A percentile compares a stretch with the other conserved stretches of the same genome.
These are phyloP conservation scores for Parazoanthus darwini DNA, from an alignment of 92 coral and sea anemone genomes.

Conservation along the genomic window DNA sequence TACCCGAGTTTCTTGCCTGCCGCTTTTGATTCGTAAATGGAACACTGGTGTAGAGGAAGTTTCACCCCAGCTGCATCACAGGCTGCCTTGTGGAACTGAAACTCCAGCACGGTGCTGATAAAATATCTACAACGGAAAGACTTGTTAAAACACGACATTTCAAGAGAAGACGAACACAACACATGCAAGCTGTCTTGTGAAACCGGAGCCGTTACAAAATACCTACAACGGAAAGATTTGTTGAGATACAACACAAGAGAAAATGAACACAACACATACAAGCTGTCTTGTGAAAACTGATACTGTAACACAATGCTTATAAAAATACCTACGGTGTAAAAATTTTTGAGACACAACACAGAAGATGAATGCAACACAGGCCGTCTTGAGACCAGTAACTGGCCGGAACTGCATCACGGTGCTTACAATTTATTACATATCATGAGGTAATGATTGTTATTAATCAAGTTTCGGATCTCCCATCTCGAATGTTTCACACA, in stretches of 20 bases:
- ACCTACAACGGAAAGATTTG: conserved; percentile 51
- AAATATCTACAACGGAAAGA: conserved; percentile 59
- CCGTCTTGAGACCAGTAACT: conserved; percentile 85
- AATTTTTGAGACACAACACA: neutral
- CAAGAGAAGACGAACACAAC: conserved; percentile 48
- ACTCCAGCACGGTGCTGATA: conserved; percentile 82
- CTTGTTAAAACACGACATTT: neutral
- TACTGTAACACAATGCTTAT: conserved; percentile 81
- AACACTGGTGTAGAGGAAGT: too few species aligned
- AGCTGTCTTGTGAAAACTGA: conserved; percentile 88
- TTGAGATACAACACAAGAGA: neutral
- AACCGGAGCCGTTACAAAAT: conserved; percentile 87
- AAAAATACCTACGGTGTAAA: conserved; percentile 60
- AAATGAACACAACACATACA: conserved; percentile 58
- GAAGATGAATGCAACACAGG: conserved; percentile 67
- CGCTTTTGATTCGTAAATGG: too few species aligned
- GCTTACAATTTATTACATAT: conserved; percentile 68
- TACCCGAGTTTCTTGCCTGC: too few species aligned
- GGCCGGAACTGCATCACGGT: conserved; percentile 84
- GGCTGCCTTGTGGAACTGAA: conserved; percentile 95
- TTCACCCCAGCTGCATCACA: too few species aligned
- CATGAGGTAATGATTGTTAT: too few species aligned
- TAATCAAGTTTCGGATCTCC: too few species aligned
- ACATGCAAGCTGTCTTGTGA: conserved; percentile 88
- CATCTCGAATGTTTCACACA: too few species aligned